Base-by-base conservation (phyloP, 2,888 invertebrate genomes). In the Diogma glabrata region DNA sequence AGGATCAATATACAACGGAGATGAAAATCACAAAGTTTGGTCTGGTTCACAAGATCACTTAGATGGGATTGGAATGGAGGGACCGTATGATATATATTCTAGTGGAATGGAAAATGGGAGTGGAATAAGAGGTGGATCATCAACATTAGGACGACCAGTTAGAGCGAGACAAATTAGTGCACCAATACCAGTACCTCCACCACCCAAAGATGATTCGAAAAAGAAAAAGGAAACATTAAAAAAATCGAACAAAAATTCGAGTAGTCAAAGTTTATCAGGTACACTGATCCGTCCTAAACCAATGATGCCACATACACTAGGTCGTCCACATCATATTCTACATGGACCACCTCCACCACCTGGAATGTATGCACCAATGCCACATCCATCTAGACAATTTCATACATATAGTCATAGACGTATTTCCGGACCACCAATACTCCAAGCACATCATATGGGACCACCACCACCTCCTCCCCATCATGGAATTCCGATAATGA, bases 11-110 rank as follows among this genome's bases (percentile, higher is more conserved):
- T 91, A 85, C 69, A 91, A 91, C 63, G 91, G 90, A 0, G 89
- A 92, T 63, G 91, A 91, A 68, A 93, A 93, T 66, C 92, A 93
- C 67, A 93, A 93, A 68, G 85, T 93, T 36, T 93, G 93, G 92
- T 86, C 87, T 3, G 87, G 88, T 8, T 81, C 81, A 22, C 77
- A 81, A 24, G 87, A 87, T 64, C 80, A 85, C 52, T 73, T 87
- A 26, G 84, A 84, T 55, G 81, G 73, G 19, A 73, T 78, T 54
- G 80, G 73, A 3, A 70, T 77, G 38, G 76, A 84, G 60, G 79
- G 79, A 56, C 78, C 81, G 12, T 87, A 87, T 61, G 87, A 88
- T 57, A 76, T 82, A 26, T 79, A 76, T 55, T 65, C 66, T 8
- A 72, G 67, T 3, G n/a, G n/a, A n/a, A n/a, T n/a, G n/a, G n/a